Conservation (phyloP, 2,888 invertebrate species). For the Cryptocephalus primarius region DNA sequence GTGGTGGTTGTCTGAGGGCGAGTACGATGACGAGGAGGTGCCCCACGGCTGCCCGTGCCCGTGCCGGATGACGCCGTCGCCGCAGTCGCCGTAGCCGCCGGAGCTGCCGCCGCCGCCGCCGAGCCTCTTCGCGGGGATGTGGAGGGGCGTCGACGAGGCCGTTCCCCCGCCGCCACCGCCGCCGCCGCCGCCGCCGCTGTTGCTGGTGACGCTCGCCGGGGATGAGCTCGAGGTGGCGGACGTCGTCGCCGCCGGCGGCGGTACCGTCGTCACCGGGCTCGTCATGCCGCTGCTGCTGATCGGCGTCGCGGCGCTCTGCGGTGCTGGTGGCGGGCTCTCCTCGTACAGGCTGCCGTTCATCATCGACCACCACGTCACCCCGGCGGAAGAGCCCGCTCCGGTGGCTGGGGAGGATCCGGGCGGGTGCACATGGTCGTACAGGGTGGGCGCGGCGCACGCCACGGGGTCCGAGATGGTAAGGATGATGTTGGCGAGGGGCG, state of each 20-base stretch:
- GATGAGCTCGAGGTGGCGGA: slow-evolving; percentile 54
- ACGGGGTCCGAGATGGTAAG: slow-evolving; percentile 62
- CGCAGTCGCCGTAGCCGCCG: slow-evolving; percentile 41
- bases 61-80: slow-evolving; percentile 65
- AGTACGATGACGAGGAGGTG: slow-evolving; percentile 39
- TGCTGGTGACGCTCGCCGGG: slow-evolving; percentile 49
- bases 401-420: slow-evolving; percentile 65
- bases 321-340: slow-evolving; percentile 51
- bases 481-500: slow-evolving; percentile 40
- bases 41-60: slow-evolving; percentile 61
- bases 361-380: slow-evolving; percentile 77
- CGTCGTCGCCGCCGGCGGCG: slow-evolving; percentile 50
- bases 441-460: slow-evolving; percentile 66
- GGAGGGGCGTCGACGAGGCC: slow-evolving; percentile 58
- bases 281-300: slow-evolving; percentile 46
- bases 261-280: slow-evolving; percentile 37
- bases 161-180: slow-evolving; percentile 56
- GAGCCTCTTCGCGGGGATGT: slow-evolving; percentile 79
- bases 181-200: slow-evolving; percentile 58
- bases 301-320: slow-evolving; percentile 40
- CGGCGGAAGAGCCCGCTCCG: slow-evolving; percentile 74
- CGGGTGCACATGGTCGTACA: slow-evolving; percentile 71
- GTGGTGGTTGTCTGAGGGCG: slow-evolving; percentile 46
- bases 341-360: slow-evolving; percentile 75
- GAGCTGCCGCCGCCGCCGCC: slow-evolving; percentile 26